Conservation (phyloP, 2,797 vertebrate species). For the Alectoris magna region DNA sequence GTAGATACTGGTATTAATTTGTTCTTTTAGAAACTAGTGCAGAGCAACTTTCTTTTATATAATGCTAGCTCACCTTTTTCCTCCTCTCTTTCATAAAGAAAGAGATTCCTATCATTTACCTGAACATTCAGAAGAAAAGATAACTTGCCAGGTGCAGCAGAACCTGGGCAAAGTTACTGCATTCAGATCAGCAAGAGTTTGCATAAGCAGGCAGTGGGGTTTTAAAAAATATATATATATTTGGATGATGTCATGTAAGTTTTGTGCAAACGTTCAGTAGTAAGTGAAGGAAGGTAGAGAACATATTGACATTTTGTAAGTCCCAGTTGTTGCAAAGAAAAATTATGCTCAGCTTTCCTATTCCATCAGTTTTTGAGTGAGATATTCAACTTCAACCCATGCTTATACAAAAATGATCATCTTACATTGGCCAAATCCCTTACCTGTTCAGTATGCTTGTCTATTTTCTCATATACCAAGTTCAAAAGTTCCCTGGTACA, state of each 20-base stretch:
- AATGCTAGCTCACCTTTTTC: background rate
- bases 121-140: background rate
- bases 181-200: background rate
- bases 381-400: background rate
- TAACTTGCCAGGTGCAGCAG: background rate
- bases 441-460: background rate
- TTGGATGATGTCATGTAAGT: background rate
- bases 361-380: background rate
- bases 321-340: background rate
- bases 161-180: background rate
- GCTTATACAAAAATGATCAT: background rate
- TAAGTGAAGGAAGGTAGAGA: background rate
- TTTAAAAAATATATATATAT: no score
- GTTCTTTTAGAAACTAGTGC: background rate
- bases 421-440: background rate
- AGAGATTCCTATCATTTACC: background rate
- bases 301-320: background rate
- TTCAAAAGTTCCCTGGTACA: background rate
- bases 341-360: background rate
- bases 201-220: background rate
- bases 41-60: conserved; percentile 19
- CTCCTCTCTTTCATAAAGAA: background rate
- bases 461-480: background rate
- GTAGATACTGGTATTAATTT: conserved; percentile 16
- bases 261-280: background rate